Percentiles rank a stretch among this genome's conserved stretches.
Evolutionary conservation across 2,113 vertebrate genomes (phyloP).

Genomic region (Agapornis roseicollis): DNA sequence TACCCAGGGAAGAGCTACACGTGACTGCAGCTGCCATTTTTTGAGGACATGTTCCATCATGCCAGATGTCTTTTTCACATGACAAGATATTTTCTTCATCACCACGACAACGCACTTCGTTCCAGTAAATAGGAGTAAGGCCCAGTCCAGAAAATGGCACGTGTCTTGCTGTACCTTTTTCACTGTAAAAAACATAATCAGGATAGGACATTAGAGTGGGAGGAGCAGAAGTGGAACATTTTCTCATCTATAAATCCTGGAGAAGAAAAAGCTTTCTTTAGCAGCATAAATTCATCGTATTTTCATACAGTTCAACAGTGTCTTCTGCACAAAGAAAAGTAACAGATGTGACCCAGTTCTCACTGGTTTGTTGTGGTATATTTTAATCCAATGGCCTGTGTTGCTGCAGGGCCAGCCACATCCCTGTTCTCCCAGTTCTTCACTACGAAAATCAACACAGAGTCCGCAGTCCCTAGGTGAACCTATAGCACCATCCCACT

Average conservation of each 20-base stretch:
- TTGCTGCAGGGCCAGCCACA: background rate
- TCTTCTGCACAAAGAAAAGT: slow-evolving; percentile 24
- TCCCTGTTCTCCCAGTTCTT: background rate
- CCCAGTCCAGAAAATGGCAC: slow-evolving; percentile 72
- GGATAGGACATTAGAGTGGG: background rate
- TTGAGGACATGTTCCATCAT: slow-evolving; percentile 76
- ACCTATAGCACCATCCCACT: background rate
- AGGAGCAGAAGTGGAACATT: background rate
- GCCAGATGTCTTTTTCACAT: slow-evolving; percentile 82
- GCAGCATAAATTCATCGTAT: background rate
- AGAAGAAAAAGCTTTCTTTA: slow-evolving; percentile 4
- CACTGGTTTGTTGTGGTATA: background rate
- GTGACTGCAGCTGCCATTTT: slow-evolving; percentile 81
- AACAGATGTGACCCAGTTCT: slow-evolving; percentile 57
- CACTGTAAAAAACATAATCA: slow-evolving; percentile 65
- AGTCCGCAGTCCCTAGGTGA: background rate
- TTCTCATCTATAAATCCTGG: background rate
- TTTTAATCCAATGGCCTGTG: background rate
- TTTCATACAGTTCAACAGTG: slow-evolving; percentile 36
- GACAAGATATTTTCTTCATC: slow-evolving; percentile 84
- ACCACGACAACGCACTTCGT: slow-evolving; percentile 81
- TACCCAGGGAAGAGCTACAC: slow-evolving; percentile 81
- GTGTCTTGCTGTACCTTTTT: slow-evolving; percentile 78
- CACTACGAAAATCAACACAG: background rate
- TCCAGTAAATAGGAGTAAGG: slow-evolving; percentile 81